A percentile compares a stretch with the other conserved stretches of the same genome.
Conservation (phyloP, 2,797 vertebrate genomes). For the Hippoglossus hippoglossus region DNA sequence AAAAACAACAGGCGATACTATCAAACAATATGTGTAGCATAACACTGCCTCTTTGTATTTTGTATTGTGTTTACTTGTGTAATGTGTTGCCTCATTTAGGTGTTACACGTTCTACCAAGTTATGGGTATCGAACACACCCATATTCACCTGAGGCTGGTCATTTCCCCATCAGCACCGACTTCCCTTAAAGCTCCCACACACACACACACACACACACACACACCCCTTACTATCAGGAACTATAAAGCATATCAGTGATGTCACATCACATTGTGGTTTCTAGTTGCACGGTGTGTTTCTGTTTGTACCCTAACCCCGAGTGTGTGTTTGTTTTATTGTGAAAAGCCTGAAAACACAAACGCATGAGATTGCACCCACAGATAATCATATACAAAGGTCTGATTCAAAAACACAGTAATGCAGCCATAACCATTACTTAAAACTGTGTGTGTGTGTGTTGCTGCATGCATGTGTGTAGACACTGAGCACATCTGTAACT, state of each 20-base stretch:
- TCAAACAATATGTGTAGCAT: too few relatives aligned
- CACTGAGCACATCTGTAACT: not conserved
- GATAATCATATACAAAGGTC: slow-evolving; percentile 24
- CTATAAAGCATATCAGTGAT: slow-evolving; percentile 39
- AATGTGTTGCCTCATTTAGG: not conserved
- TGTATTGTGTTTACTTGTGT: too few relatives aligned
- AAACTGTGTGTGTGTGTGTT: too few relatives aligned
- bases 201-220: not conserved
- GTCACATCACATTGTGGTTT: slow-evolving; percentile 8
- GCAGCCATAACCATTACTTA: too few relatives aligned
- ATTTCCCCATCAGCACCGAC: slow-evolving; percentile 36
- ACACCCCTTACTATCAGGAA: slow-evolving; percentile 21
- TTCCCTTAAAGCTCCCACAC: slow-evolving; percentile 17
- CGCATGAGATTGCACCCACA: not conserved
- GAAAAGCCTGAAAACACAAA: slow-evolving; percentile 17
- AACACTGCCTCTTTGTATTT: too few relatives aligned
- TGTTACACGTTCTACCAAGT: not conserved
- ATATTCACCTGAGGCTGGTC: slow-evolving; percentile 47
- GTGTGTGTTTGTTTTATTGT: slow-evolving; percentile 3
- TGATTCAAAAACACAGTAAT: slow-evolving; percentile 21
- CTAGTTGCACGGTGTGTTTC: slow-evolving; percentile 7
- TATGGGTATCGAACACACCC: slow-evolving; percentile 16
- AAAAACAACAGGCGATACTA: too few relatives aligned
- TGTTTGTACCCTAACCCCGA: not conserved
- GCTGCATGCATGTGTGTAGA: not conserved